These are phyloP conservation scores for Pachymerium ferrugineum DNA, from an alignment of 2,888 invertebrate species.

Conservation along the genomic window DNA sequence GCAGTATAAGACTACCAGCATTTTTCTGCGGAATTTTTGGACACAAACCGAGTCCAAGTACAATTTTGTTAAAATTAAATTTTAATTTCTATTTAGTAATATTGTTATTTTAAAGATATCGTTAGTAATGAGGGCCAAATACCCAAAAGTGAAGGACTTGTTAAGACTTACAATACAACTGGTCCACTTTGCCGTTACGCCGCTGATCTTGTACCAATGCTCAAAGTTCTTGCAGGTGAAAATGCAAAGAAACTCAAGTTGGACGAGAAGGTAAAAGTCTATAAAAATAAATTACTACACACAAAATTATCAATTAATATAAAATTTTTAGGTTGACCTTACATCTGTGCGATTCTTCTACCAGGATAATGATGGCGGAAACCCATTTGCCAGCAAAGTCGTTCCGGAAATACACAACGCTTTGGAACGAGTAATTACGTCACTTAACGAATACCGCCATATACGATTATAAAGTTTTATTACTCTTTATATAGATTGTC, in stretches of 20 bases:
- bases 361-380: constrained; percentile 72
- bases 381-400: constrained; percentile 64
- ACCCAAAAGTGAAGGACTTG: constrained; percentile 63
- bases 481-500: constrained; percentile 44
- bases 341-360: constrained; percentile 67
- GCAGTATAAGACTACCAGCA: constrained; percentile 54
- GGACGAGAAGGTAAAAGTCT: constrained; percentile 27
- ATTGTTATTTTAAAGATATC: constrained; percentile 51
- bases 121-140: constrained; percentile 69
- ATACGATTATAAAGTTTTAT: too few relatives aligned
- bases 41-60: constrained; percentile 51
- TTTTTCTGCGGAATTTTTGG: constrained; percentile 55
- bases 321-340: constrained; percentile 52
- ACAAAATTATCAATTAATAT: background rate
- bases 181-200: constrained; percentile 88
- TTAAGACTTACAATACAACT: constrained; percentile 70
- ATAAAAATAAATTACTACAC: background rate
- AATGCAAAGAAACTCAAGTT: constrained; percentile 35
- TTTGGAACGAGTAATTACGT: constrained; percentile 48
- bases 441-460: too few relatives aligned
- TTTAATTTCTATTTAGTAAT: background rate
- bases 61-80: background rate
- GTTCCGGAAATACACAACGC: constrained; percentile 64
- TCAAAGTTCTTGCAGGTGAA: constrained; percentile 61
- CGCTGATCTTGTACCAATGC: constrained; percentile 70